Percentiles rank a stretch among this genome's conserved stretches.
phyloP scores from a whole-genome alignment of 2,888 invertebrate species.

The Apamea epomidion region DNA sequence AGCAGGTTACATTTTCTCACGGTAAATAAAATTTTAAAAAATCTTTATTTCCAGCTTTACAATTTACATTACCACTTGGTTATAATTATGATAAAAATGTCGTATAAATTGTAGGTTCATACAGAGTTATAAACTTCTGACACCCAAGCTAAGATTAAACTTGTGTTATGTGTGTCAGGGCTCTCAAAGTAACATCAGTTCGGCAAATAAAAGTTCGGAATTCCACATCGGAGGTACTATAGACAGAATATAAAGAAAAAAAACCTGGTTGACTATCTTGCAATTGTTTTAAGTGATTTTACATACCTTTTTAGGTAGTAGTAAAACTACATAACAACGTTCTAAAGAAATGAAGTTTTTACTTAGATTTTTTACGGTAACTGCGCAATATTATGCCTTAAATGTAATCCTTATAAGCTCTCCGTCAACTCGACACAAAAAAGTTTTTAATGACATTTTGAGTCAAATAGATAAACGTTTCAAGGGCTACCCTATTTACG shows the following conservation, averaged over 20 bases:
- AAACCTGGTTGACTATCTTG: neutral
- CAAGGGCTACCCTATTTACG: conserved; percentile 38
- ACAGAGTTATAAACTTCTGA: neutral
- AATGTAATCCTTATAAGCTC: neutral
- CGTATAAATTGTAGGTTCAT: neutral
- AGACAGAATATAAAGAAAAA: neutral
- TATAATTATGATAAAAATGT: neutral
- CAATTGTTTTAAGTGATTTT: neutral
- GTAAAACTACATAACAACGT: neutral
- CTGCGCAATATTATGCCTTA: neutral
- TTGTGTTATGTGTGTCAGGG: neutral
- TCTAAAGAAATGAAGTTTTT: neutral
- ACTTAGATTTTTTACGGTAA: neutral
- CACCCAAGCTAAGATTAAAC: neutral
- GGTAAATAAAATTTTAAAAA: neutral
- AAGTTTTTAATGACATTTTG: conserved; percentile 45
- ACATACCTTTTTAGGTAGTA: neutral
- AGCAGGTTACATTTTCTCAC: neutral
- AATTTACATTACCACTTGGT: neutral
- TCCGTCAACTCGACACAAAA: conserved; percentile 37
- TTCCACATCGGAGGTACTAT: neutral
- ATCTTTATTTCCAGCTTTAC: neutral
- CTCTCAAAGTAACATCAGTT: neutral
- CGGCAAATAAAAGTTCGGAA: neutral
- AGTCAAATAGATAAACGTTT: conserved; percentile 43